Conservation (phyloP, 2,113 vertebrate genomes). For the Eublepharis macularius region DNA sequence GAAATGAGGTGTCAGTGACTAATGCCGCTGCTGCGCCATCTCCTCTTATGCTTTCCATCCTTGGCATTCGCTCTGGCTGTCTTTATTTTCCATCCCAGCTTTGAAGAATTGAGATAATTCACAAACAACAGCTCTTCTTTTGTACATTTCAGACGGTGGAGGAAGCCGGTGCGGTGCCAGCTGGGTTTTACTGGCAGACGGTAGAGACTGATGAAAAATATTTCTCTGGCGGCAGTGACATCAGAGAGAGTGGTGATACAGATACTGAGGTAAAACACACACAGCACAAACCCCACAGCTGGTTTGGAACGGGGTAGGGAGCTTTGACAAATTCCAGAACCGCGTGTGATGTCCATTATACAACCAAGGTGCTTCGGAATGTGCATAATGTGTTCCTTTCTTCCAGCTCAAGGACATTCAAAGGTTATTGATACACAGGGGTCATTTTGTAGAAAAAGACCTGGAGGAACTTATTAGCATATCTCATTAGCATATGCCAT, state of each 20-base stretch:
- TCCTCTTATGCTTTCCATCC: not conserved
- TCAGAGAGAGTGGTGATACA: constrained; percentile 39
- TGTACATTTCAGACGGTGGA: constrained; percentile 69
- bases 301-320: not conserved
- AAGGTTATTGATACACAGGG: no score
- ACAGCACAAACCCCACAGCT: not conserved
- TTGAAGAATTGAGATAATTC: not conserved
- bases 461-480: no score
- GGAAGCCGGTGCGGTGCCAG: constrained; percentile 63
- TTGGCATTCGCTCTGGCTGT: not conserved
- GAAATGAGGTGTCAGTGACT: not conserved
- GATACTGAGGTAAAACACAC: constrained; percentile 71
- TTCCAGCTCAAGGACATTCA: no score
- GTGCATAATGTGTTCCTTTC: not conserved
- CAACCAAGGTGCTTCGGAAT: not conserved
- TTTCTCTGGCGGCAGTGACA: constrained; percentile 61
- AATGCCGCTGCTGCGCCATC: not conserved
- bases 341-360: not conserved
- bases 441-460: no score
- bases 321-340: not conserved
- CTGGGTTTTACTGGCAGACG: constrained; percentile 80
- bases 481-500: no score
- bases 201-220: constrained; percentile 69
- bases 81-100: constrained; percentile 16
- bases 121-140: constrained; percentile 23